These are phyloP conservation scores for Adelognathus sp. DNA, from an alignment of 2,888 invertebrate genomes.

Conservation along the genomic window DNA sequence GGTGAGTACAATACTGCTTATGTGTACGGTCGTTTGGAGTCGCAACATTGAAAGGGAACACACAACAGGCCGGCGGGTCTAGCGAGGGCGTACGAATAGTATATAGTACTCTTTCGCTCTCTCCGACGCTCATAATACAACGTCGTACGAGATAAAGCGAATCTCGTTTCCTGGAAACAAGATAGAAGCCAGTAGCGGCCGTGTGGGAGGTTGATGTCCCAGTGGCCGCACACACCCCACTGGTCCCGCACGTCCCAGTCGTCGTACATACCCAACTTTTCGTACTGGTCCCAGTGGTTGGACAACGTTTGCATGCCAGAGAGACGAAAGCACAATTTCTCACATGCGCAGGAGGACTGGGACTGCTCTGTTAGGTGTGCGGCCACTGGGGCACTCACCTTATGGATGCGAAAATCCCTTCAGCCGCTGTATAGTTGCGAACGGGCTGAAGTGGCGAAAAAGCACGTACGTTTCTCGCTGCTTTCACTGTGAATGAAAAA, in stretches of 20 bases:
- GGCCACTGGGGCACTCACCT: too few species aligned
- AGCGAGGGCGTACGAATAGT: background rate
- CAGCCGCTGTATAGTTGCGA: background rate
- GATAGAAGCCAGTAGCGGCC: slow-evolving; percentile 4
- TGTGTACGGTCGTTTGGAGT: background rate
- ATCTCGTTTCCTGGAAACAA: slow-evolving; percentile 52
- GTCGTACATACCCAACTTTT: too few species aligned
- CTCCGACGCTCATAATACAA: slow-evolving; percentile 31
- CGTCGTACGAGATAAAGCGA: slow-evolving; percentile 45
- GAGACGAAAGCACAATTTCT: too few species aligned
- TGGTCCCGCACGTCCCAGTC: too few species aligned
- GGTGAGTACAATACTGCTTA: background rate
- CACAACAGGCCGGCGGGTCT: background rate
- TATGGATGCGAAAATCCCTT: too few species aligned
- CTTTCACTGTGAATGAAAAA: slow-evolving; percentile 18
- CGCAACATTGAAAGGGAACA: slow-evolving; percentile 33
- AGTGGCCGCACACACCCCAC: too few species aligned
- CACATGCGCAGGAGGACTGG: too few species aligned
- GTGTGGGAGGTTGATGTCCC: too few species aligned
- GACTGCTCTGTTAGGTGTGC: too few species aligned
- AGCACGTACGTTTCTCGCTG: slow-evolving; percentile 38
- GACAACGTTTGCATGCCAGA: too few species aligned
- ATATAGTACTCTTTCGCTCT: background rate
- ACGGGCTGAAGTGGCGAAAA: slow-evolving; percentile 21
- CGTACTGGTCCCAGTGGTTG: too few species aligned